phyloP scores from a whole-genome alignment of 2,113 vertebrate species.

The Sprattus sprattus region DNA sequence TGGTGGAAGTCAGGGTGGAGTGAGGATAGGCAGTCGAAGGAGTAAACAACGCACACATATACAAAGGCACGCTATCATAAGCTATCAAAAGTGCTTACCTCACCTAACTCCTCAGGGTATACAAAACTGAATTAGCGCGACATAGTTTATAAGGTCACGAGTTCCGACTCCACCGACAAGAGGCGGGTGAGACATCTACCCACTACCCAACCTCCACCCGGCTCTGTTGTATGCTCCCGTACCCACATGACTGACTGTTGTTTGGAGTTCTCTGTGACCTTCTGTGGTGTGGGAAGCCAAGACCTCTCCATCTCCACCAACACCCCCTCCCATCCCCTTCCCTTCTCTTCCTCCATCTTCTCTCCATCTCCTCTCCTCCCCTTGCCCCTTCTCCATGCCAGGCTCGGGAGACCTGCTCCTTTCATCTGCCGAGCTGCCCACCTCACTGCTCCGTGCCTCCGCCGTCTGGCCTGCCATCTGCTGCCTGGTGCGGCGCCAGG shows the following conservation, averaged over 20 bases:
- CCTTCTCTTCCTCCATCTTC: not conserved
- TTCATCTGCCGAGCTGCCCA: slow-evolving; percentile 59
- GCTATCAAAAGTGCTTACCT: not conserved
- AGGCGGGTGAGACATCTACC: not conserved
- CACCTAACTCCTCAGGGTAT: not conserved
- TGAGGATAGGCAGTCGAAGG: not conserved
- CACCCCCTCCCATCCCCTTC: not conserved
- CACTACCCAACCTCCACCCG: not conserved
- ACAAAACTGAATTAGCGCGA: not conserved
- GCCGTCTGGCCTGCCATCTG: slow-evolving; percentile 75
- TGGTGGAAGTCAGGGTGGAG: not conserved
- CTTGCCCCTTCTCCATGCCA: not conserved
- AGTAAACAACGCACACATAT: not conserved
- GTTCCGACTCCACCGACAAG: not conserved
- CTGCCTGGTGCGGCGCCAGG: slow-evolving; percentile 71
- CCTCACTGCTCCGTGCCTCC: slow-evolving; percentile 63
- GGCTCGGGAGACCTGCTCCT: slow-evolving; percentile 61
- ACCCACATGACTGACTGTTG: not conserved
- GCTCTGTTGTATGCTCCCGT: not conserved
- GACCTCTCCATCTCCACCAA: not conserved
- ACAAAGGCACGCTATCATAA: not conserved
- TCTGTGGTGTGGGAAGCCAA: not conserved
- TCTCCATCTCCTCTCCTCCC: slow-evolving; percentile 22
- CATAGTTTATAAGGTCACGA: not conserved
- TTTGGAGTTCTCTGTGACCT: not conserved